Base-by-base conservation (phyloP, 92 coral and sea anemone genomes). In the Phenganax marumi region DNA sequence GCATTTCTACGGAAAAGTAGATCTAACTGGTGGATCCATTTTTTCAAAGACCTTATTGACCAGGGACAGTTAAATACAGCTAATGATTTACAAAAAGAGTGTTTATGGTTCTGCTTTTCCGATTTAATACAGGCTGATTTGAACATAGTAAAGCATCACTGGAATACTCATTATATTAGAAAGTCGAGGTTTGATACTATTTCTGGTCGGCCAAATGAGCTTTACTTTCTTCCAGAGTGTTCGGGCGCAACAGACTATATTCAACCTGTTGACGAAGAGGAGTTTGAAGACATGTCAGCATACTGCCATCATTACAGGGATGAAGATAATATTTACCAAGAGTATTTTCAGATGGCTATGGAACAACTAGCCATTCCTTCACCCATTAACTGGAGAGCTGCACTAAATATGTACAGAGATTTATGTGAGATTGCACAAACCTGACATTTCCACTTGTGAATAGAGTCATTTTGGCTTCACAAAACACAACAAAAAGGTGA, bases 101-200 rank as follows among this genome's bases (percentile, higher is more conserved):
- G 75, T 39, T 70, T 70, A 39, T 70, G 75, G 75, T 70, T 26
- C 46, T 70, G 75, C 48, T 70, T 70, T 22, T 21, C 18, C 49
- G 43, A 68, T 19, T 47, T 10, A 19, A 12, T 68, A 43, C 74
- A 68, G 25, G 43, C n/a, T n/a, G 74, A 68, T 7, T 33, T 68
- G 25, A 68, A 26, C 12, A n/a, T 47, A 19, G 75, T 70, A 26
- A 23, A 65, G 23, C 72, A 3, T 25, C 72, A 65, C 49, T 65
- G 72, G 72, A 65, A 65, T 33, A n/a, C 72, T 13, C 72, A 22
- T 65, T 65, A 65, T 33, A 65, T 4, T 65, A 16, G 72, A 8
- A 65, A 65, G 17, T 65, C 75, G 46, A 70, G 75, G 47, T 70
- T 70, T 70, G 75, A 70, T 70, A 70, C 50, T 8, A 49, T 70